Conservation (phyloP, 2,797 vertebrate genomes). For the Glossophaga mutica region DNA sequence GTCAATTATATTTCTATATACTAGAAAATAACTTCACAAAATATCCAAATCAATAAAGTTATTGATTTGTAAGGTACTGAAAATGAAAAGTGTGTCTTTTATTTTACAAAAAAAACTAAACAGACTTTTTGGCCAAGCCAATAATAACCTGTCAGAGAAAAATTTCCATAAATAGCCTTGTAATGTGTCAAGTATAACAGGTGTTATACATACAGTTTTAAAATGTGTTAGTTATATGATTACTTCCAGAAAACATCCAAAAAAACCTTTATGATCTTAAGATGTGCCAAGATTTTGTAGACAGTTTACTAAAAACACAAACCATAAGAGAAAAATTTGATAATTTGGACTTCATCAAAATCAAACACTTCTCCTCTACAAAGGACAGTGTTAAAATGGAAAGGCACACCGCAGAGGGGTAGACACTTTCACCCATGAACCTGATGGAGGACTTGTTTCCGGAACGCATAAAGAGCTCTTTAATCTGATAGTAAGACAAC, state of each 20-base stretch:
- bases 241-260: background rate
- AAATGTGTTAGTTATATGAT: too few species aligned
- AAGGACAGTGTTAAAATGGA: background rate
- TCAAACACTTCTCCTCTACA: background rate
- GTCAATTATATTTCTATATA: background rate
- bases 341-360: background rate
- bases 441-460: background rate
- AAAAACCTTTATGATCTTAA: background rate
- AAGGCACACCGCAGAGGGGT: background rate
- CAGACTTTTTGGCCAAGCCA: too few species aligned
- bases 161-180: too few species aligned
- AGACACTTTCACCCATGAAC: background rate
- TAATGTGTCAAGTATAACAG: too few species aligned
- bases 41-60: background rate
- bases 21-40: background rate
- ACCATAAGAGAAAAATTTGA: background rate
- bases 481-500: background rate
- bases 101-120: too few species aligned
- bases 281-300: background rate
- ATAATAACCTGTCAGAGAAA: too few species aligned
- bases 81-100: too few species aligned
- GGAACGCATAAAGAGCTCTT: background rate
- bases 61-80: too few species aligned
- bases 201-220: too few species aligned
- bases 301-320: background rate